Percentiles rank a stretch among this genome's conserved stretches.
Evolutionary conservation across 2,888 invertebrate species (phyloP).

Genomic region (Scaptomyza parva): DNA sequence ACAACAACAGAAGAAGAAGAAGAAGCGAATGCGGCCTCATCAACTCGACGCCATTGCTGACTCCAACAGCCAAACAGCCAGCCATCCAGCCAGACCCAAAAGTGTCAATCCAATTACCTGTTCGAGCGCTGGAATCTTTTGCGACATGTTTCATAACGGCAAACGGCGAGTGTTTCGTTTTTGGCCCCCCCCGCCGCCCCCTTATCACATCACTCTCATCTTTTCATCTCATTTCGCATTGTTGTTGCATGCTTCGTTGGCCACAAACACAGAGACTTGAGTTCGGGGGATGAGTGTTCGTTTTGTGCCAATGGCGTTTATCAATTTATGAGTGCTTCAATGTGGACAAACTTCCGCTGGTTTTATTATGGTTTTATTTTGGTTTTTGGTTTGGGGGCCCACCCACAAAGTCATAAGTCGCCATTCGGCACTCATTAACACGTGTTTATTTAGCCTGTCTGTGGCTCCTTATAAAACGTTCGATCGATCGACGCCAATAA

Average conservation of each 20-base stretch:
- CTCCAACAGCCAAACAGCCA: conserved; percentile 14
- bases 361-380: not conserved
- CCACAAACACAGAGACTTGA: conserved; percentile 16
- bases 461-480: conserved; percentile 62
- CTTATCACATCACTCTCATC: conserved; percentile 5
- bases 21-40: conserved; percentile 74
- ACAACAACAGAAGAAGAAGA: too few species aligned
- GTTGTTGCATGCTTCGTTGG: conserved; percentile 69
- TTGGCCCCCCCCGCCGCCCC: conserved; percentile 6
- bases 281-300: conserved; percentile 7
- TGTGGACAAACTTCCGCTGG: conserved; percentile 51
- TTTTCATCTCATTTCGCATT: conserved; percentile 22
- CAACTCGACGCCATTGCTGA: conserved; percentile 63
- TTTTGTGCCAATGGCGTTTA: conserved; percentile 81
- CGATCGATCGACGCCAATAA: conserved; percentile 77
- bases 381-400: conserved; percentile 54
- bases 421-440: conserved; percentile 76
- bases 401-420: conserved; percentile 61
- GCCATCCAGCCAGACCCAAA: conserved; percentile 68
- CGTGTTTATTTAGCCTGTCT: conserved; percentile 78
- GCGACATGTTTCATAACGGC: conserved; percentile 81
- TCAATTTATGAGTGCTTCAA: conserved; percentile 64
- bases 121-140: conserved; percentile 81
- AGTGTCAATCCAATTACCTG: conserved; percentile 84
- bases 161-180: conserved; percentile 38